Evolutionary conservation across 1,140 invertebrate genomes (phyloP), one percentile per base, ranked within the genome.

Genomic region (Aphelinus atriplicis): DNA sequence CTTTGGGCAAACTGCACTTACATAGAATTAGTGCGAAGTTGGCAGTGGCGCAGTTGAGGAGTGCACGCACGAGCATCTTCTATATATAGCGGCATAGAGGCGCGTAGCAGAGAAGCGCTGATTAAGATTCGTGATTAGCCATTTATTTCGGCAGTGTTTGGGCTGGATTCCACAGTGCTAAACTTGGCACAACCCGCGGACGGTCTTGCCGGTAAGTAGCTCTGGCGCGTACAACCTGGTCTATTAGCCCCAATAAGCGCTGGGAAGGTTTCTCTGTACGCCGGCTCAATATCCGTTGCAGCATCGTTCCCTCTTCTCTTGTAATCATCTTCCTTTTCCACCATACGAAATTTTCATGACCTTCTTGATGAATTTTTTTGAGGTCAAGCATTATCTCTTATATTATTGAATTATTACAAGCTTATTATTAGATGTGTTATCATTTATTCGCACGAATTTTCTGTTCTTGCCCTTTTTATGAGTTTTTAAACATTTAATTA

Each of bases 101-200:
- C 80, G 81, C 84, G 68, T 70, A 73, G 53, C 70, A 73, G 71
- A 73, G 80, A 84, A 82, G 75, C 75, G 77, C 80, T 81, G 81
- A 85, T 86, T 86, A 86, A 85, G 82, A 86, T 78, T 85, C 77
- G 79, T 83, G 82, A 86, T 87, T 85, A 85, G 81, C 71, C 75
- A 85, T 86, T 87, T 87, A 87, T 87, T 86, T 86, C 77, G 79
- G 83, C 83, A 78, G 77, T 84, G 82, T 86, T 86, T 84, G 84
- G 81, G 82, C 80, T 80, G 80, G 79, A 84, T 84, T 84, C 80
- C 82, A 53, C 73, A 68, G 53, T 58, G 81, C 82, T 85, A 86
- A 84, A 87, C 79, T 86, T 87, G 85, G 84, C 83, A 77, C 76
- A 63, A 77, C 80, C 79, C 26, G 79, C 64, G 26, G 26, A 43